These are phyloP conservation scores for Eleginops maclovinus DNA, from an alignment of 2,113 vertebrate genomes.

Conservation along the genomic window DNA sequence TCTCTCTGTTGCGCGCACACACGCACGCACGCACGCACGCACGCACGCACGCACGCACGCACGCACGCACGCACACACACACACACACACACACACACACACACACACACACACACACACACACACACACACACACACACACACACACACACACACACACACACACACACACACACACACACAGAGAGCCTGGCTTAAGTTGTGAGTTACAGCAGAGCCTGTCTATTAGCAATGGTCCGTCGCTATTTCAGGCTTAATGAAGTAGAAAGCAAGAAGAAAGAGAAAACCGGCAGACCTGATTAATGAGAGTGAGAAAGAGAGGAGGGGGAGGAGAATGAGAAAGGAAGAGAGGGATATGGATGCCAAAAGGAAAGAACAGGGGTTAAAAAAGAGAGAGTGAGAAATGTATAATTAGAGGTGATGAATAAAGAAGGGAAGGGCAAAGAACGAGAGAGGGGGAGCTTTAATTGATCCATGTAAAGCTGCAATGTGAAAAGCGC, in stretches of 20 bases:
- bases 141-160: constrained; percentile 3
- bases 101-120: not conserved
- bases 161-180: constrained; percentile 30
- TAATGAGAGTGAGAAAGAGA: constrained; percentile 51
- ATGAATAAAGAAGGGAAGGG: constrained; percentile 33
- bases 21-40: constrained; percentile 6
- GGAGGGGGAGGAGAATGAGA: not conserved
- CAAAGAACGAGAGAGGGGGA: not conserved
- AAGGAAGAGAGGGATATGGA: constrained; percentile 17
- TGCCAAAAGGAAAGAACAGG: constrained; percentile 13
- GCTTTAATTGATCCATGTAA: constrained; percentile 58
- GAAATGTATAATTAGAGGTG: constrained; percentile 46
- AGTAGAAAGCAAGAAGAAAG: constrained; percentile 66
- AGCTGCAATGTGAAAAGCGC: constrained; percentile 44
- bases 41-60: not conserved
- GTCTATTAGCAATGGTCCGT: constrained; percentile 69
- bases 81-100: too few relatives aligned
- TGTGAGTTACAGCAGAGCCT: constrained; percentile 64
- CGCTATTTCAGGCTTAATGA: constrained; percentile 71
- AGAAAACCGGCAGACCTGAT: constrained; percentile 61
- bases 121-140: not conserved
- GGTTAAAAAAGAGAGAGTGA: too few relatives aligned
- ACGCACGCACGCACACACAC: too few relatives aligned
- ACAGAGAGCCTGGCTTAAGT: constrained; percentile 47
- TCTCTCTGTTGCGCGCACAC: not conserved